phyloP scores from a whole-genome alignment of 2,113 vertebrate species.

The Hemichromis elongatus region DNA sequence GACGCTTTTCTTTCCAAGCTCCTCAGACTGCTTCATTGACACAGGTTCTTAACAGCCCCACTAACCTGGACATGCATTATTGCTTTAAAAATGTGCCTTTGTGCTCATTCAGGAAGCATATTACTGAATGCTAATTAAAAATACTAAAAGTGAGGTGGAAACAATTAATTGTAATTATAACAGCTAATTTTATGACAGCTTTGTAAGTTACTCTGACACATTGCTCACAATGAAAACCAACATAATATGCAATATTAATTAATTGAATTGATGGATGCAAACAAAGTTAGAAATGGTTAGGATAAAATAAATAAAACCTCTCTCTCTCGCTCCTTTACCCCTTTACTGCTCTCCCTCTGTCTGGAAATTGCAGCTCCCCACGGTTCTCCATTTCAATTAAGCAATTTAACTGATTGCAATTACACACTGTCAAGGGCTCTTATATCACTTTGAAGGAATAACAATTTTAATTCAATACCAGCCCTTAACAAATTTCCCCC shows the following conservation, averaged over 20 bases:
- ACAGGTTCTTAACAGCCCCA: background rate
- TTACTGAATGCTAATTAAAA: background rate
- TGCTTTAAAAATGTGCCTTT: accelerated
- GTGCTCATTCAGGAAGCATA: background rate
- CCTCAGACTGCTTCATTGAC: background rate
- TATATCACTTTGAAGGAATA: constrained; percentile 44
- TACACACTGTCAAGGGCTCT: constrained; percentile 58
- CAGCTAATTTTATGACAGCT: background rate
- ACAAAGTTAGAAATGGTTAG: constrained; percentile 42
- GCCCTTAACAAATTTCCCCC: constrained; percentile 3
- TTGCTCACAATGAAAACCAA: background rate
- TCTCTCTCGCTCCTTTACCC: background rate
- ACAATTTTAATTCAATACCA: constrained; percentile 45
- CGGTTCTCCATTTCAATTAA: constrained; percentile 52
- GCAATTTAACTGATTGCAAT: constrained; percentile 65
- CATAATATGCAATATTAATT: constrained; percentile 15
- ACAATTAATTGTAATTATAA: background rate
- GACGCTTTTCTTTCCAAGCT: background rate
- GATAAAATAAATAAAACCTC: constrained; percentile 28
- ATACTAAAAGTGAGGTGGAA: background rate
- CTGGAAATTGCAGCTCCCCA: constrained; percentile 22
- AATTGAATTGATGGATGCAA: constrained; percentile 36
- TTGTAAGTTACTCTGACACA: background rate
- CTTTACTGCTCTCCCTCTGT: background rate
- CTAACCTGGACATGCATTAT: background rate